Evolutionary conservation across 2,888 invertebrate species (phyloP).

Genomic region (Helicoverpa assulta): DNA sequence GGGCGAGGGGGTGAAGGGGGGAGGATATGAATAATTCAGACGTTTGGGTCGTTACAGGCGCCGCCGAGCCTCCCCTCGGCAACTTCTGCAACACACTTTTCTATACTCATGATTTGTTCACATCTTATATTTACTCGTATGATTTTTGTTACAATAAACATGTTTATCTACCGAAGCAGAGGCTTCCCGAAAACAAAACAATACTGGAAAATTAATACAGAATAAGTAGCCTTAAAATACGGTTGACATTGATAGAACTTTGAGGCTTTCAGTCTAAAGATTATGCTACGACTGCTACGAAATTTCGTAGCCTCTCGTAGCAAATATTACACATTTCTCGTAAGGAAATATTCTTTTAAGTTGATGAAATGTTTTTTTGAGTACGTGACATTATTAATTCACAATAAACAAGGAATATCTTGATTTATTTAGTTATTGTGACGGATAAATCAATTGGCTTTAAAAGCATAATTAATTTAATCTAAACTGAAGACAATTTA

Average conservation of each 20-base stretch:
- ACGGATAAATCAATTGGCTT: background rate
- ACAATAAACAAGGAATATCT: background rate
- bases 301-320: conserved; percentile 3
- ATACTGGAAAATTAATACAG: background rate
- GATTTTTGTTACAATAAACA: background rate
- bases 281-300: conserved; percentile 11
- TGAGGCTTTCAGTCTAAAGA: background rate
- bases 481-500: no score
- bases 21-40: conserved; percentile 45
- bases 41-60: conserved; percentile 24
- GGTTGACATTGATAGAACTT: background rate
- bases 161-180: background rate
- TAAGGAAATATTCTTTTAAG: background rate
- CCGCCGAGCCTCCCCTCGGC: conserved; percentile 12
- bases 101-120: conserved; percentile 17
- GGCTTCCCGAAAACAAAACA: background rate
- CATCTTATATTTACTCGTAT: background rate
- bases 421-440: background rate
- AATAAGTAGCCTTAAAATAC: background rate
- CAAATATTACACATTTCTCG: background rate
- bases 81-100: conserved; percentile 31
- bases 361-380: background rate
- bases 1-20: background rate
- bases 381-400: no score
- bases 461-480: no score